These are phyloP conservation scores for Drosophila sulfurigaster DNA, from an alignment of 1,140 invertebrate genomes.

Conservation along the genomic window DNA sequence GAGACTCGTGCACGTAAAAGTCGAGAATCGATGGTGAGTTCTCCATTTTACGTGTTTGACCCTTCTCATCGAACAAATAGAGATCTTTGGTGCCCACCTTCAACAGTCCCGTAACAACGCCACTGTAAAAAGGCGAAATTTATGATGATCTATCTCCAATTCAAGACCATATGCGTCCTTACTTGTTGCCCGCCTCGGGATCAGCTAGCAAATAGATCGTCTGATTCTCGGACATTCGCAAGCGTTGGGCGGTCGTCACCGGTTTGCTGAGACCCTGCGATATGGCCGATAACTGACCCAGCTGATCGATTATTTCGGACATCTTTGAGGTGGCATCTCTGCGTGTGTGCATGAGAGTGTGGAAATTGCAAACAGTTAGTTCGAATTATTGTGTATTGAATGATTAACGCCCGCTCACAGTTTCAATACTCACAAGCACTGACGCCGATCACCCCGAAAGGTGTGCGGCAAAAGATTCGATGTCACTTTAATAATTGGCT, in stretches of 20 bases:
- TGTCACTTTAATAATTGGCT: slow-evolving; percentile 87
- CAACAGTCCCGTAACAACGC: slow-evolving; percentile 91
- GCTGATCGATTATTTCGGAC: slow-evolving; percentile 88
- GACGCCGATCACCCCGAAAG: slow-evolving; percentile 87
- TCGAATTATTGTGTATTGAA: neutral
- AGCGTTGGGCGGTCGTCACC: slow-evolving; percentile 89
- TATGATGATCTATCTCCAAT: neutral
- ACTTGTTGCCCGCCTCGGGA: slow-evolving; percentile 86
- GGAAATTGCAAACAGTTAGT: slow-evolving; percentile 68
- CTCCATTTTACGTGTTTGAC: slow-evolving; percentile 89
- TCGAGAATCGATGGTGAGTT: slow-evolving; percentile 93
- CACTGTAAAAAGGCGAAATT: slow-evolving; percentile 75
- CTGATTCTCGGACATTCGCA: slow-evolving; percentile 89
- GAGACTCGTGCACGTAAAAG: slow-evolving; percentile 93
- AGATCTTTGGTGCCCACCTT: slow-evolving; percentile 94
- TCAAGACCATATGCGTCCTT: slow-evolving; percentile 63
- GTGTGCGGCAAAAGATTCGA: slow-evolving; percentile 87
- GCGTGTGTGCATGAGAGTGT: slow-evolving; percentile 60
- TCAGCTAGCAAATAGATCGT: slow-evolving; percentile 90
- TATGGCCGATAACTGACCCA: slow-evolving; percentile 90
- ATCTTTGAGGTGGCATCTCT: slow-evolving; percentile 89
- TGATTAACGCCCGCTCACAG: slow-evolving; percentile 57
- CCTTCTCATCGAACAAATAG: slow-evolving; percentile 91
- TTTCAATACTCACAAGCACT: slow-evolving; percentile 86
- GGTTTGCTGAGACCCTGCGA: slow-evolving; percentile 91